Percentiles rank a stretch among this genome's conserved stretches.
Conservation (phyloP, 2,113 vertebrate genomes). For the Pycnonotus jocosus region DNA sequence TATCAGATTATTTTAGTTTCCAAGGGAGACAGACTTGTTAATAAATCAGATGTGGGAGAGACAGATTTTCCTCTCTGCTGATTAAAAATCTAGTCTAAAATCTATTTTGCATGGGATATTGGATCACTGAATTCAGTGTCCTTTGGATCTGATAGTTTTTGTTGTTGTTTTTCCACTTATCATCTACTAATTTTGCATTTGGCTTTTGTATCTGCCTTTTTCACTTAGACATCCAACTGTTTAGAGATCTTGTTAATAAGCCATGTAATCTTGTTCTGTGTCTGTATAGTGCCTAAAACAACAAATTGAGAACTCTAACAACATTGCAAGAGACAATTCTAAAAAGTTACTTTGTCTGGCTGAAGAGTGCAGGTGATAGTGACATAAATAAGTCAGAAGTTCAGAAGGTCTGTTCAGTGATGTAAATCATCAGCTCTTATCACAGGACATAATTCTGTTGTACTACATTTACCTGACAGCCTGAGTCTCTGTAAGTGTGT, state of each 20-base stretch:
- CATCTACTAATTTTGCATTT: neutral
- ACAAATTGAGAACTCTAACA: neutral
- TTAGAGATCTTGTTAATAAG: neutral
- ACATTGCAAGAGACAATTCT: neutral
- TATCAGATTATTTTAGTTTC: neutral
- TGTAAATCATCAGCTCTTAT: neutral
- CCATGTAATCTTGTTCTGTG: neutral
- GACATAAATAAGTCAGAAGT: neutral
- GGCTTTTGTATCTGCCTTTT: neutral
- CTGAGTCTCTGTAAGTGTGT: neutral
- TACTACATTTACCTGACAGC: neutral
- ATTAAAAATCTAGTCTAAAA: neutral
- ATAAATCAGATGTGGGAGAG: neutral
- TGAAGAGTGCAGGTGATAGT: neutral
- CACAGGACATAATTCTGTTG: neutral
- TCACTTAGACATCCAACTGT: neutral
- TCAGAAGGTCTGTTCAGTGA: neutral
- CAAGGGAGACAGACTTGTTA: neutral
- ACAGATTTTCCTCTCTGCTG: neutral
- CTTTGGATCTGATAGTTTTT: neutral
- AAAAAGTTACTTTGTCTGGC: neutral
- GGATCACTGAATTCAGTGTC: neutral
- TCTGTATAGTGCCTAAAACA: neutral
- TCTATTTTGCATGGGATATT: neutral
- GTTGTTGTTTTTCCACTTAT: neutral